These are phyloP conservation scores for Cyanoderma ruficeps DNA, from an alignment of 2,113 vertebrate species.

Conservation along the genomic window DNA sequence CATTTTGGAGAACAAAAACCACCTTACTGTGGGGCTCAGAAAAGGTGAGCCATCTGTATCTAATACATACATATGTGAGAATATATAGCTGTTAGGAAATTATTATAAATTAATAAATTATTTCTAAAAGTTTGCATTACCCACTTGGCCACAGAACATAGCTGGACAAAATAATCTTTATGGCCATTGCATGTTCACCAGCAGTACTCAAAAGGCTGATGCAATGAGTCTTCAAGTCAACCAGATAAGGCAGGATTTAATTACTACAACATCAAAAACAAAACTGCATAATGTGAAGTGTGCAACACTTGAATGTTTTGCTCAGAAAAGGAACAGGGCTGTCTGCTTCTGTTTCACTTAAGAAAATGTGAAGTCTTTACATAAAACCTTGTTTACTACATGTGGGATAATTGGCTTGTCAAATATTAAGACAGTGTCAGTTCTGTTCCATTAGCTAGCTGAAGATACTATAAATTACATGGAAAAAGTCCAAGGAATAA, in stretches of 20 bases:
- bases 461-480: neutral
- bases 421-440: neutral
- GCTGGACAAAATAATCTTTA: neutral
- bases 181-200: neutral
- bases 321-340: neutral
- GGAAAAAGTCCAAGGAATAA: constrained; percentile 9
- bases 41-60: neutral
- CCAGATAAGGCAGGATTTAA: neutral
- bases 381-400: constrained; percentile 14
- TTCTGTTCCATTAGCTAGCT: constrained; percentile 10
- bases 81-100: neutral
- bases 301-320: neutral
- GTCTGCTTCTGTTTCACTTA: neutral
- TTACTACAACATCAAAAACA: neutral
- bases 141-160: neutral
- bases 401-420: neutral
- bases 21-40: neutral
- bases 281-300: neutral
- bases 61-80: neutral
- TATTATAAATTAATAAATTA: no score
- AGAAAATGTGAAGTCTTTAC: neutral
- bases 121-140: no score
- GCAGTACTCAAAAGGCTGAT: neutral
- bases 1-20: neutral
- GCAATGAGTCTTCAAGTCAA: neutral